phyloP scores from a whole-genome alignment of 2,888 invertebrate species.

The Conus canariensis region DNA sequence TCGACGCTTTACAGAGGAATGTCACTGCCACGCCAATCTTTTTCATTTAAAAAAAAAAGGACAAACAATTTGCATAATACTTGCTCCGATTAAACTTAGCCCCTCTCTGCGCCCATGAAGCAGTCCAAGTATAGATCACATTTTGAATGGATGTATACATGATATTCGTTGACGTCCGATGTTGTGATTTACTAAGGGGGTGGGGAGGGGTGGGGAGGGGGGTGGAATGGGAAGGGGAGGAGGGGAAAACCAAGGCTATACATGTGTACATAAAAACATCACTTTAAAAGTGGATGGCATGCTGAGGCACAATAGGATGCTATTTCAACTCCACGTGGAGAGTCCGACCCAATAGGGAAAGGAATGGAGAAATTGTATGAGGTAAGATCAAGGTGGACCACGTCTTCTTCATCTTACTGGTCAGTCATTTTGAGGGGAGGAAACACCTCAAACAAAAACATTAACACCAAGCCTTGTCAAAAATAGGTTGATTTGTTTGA shows the following conservation, averaged over 20 bases:
- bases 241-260: background rate
- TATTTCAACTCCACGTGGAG: background rate
- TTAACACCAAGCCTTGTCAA: constrained; percentile 18
- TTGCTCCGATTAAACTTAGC: background rate
- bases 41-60: too few species aligned
- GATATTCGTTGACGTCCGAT: constrained; percentile 31
- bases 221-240: too few species aligned
- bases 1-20: constrained; percentile 14
- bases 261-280: background rate
- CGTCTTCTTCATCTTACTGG: background rate
- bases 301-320: constrained; percentile 22
- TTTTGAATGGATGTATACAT: background rate
- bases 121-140: constrained; percentile 1
- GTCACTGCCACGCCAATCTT: background rate
- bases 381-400: background rate
- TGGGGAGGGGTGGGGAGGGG: background rate
- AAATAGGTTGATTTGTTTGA: background rate
- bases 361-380: background rate
- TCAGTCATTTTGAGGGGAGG: background rate
- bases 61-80: constrained; percentile 18
- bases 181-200: background rate
- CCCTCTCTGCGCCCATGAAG: background rate
- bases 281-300: background rate
- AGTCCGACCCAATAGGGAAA: background rate
- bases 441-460: background rate